Evolutionary conservation across 2,113 vertebrate species (phyloP).

Genomic region (Silurus asotus): DNA sequence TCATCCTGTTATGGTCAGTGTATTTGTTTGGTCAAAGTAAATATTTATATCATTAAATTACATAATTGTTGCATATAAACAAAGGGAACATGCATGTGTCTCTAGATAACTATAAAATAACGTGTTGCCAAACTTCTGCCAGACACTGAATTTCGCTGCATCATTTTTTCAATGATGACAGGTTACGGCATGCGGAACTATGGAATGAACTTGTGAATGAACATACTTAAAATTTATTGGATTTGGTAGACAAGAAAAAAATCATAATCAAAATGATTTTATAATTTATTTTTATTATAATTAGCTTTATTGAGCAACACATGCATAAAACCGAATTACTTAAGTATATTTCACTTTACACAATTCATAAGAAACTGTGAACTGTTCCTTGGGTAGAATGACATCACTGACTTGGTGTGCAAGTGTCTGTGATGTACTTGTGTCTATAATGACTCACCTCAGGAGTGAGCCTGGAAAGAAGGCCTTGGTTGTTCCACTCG

Average conservation of each 20-base stretch:
- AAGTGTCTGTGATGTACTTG: not conserved
- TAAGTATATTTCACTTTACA: not conserved
- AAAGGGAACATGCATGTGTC: too few species aligned
- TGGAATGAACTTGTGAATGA: not conserved
- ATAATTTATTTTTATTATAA: not conserved
- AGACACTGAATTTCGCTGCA: too few species aligned
- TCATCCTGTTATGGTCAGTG: too few species aligned
- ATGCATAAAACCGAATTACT: not conserved
- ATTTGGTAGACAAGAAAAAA: not conserved
- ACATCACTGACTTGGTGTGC: not conserved
- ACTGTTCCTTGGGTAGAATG: not conserved
- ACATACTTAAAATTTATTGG: not conserved
- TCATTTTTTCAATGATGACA: not conserved
- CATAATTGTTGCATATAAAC: too few species aligned
- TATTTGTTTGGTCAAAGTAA: too few species aligned
- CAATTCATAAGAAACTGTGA: not conserved
- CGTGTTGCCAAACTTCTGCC: too few species aligned
- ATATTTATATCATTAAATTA: too few species aligned
- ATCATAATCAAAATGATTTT: not conserved
- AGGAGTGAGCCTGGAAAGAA: constrained; percentile 77
- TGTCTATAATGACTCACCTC: constrained; percentile 57
- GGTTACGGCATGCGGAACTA: not conserved
- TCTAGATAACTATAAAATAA: too few species aligned
- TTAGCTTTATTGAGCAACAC: too few species aligned
- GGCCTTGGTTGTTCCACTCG: constrained; percentile 83